A percentile compares a stretch with the other conserved stretches of the same genome.
Conservation (phyloP, 2,888 invertebrate genomes). For the Aspidiotus rigidus region DNA sequence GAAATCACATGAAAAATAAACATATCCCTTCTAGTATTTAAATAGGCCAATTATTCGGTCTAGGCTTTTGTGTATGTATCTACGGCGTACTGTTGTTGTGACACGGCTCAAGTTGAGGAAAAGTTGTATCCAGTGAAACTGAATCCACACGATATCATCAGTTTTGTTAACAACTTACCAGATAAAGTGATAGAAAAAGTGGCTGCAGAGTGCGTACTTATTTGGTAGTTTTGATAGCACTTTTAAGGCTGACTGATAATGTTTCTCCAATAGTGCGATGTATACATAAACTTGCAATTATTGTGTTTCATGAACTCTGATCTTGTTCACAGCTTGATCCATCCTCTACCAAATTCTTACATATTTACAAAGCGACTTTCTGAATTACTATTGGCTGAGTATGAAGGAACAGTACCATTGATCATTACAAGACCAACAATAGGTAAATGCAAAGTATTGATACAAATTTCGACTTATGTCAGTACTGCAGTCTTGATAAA, state of each 20-base stretch:
- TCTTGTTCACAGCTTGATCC: not conserved
- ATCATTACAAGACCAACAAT: slow-evolving; percentile 5
- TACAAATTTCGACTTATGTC: not conserved
- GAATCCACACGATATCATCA: not conserved
- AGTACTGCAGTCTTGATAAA: not conserved
- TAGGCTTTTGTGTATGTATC: slow-evolving; percentile 9
- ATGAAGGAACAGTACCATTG: not conserved
- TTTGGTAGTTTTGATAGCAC: no score
- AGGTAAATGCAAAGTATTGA: not conserved
- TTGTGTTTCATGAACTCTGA: no score
- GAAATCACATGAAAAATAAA: no score
- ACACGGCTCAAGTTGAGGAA: not conserved
- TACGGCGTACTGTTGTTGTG: slow-evolving; percentile 8
- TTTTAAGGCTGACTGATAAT: no score
- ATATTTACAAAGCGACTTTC: slow-evolving; percentile 3
- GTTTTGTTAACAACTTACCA: not conserved
- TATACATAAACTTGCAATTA: no score
- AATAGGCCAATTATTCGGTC: no score
- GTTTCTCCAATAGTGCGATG: no score
- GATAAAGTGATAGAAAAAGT: not conserved
- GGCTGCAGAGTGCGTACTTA: not conserved
- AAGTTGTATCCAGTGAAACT: not conserved
- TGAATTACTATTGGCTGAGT: not conserved
- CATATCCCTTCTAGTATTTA: no score
- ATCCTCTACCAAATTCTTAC: slow-evolving; percentile 1